Base-by-base conservation (phyloP, 2,888 invertebrate species). In the Drosophila cognata region DNA sequence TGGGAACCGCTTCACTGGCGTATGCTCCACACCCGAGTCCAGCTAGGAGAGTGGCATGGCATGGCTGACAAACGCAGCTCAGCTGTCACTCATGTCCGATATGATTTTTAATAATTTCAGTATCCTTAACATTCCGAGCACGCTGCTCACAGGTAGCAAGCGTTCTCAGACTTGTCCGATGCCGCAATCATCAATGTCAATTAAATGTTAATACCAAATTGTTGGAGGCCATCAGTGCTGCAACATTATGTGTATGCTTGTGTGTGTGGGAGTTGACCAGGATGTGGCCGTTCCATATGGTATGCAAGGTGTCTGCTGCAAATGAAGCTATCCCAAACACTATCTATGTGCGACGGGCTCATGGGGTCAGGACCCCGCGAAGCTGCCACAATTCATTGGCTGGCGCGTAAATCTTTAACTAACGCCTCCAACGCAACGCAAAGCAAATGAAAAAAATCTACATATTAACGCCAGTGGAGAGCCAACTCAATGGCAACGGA, bases 161-260 rank as follows among this genome's bases (percentile, higher is more conserved):
- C 60, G 71, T 89, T 85, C 85, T 84, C 89, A 82, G 82, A 81
- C 69, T 76, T 84, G 84, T 84, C 84, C 79, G 70, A 31, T 64
- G 81, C 71, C 62, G 58, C 84, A 76, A 87, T 83, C 89, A 89
- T 87, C 86, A 87, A 88, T 88, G 86, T 87, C 86, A 90, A 88
- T 87, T 90, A 89, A 89, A 88, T 85, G 88, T 82, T 84, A 82
- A 89, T 78, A 81, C 81, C 81, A 80, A 78, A 83, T 74, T 77
- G 80, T 77, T 78, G 50, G 77, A 64, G 77, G 84, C 81, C 67
- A 70, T 57, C 52, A 29, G 59, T 43, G 65, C 52, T 62, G 52
- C 41, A 53, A 48, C 74, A 63, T 63, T 46, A 46, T 25, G 21
- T 5, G 13, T 13, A 46, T 10, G 2, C 1, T 16, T 51, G 50